Base-by-base conservation (phyloP, 2,888 invertebrate genomes). In the Melanargia galathea region DNA sequence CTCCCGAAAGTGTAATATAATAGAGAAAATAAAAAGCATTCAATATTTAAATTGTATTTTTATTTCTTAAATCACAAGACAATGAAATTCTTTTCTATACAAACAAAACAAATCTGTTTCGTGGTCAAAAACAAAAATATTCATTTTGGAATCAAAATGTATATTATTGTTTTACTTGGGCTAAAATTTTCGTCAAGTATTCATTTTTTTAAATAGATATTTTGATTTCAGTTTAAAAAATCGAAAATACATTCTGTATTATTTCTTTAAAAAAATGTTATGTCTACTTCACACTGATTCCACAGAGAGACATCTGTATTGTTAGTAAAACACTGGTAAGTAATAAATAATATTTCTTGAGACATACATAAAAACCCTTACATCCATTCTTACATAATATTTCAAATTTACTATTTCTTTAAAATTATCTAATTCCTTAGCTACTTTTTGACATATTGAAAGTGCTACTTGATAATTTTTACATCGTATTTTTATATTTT, bases 21-120 rank as follows among this genome's bases (percentile, higher is more conserved):
- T n/a, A 26, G 45, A 51, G 38, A 43, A 62, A 61, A 61, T 61
- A 65, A 65, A 62, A 55, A 55, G 55, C 65, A 49, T 38, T 20
- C 33, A 46, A 57, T 60, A 63, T 60, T 60, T 35, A 55, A 55
- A 60, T 38, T 55, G 60, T 60, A 63, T 60, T 63, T 57, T 55
- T 55, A 55, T 55, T 55, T 55, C 26, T 10, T 26, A 13, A 11
- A 40, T 43, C 24, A 26, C 40, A 55, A 40, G 33, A 54, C 38
- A n/a, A 16, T 26, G 13, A 26, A 35, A 52, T 13, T 16, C 49
- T 49, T 30, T n/a, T n/a, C n/a, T 6, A 30, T 7, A n/a, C 26
- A 26, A 13, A 54, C 13, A 20, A 16, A 16, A 40, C 16, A 26
- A 49, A 3, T 16, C 8, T 26, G 24, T 33, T 52, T 33, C 33